Conservation (phyloP, 92 coral and sea anemone genomes). For the Paramuricea clavata region DNA sequence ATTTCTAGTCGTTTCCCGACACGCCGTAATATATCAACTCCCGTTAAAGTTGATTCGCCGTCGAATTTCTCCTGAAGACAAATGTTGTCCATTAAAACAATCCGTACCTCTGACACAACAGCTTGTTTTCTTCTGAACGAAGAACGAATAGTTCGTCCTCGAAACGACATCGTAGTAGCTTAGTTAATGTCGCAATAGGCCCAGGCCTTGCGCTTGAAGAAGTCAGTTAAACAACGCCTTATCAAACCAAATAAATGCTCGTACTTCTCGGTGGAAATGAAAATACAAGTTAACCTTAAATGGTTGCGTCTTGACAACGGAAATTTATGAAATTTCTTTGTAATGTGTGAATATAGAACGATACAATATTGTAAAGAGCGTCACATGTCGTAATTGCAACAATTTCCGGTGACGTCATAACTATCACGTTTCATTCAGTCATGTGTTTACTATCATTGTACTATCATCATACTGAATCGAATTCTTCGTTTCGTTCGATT, state of each 20-base stretch:
- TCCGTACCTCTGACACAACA: not conserved
- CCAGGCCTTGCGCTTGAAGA: not conserved
- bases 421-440: not conserved
- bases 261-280: not conserved
- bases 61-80: conserved; percentile 33
- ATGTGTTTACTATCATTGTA: not conserved
- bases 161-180: conserved; percentile 19
- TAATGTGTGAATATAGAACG: not conserved
- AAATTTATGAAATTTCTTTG: conserved; percentile 17
- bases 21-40: conserved; percentile 17
- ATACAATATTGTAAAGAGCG: no score
- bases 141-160: conserved; percentile 19
- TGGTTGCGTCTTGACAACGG: not conserved
- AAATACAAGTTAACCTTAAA: conserved; percentile 3
- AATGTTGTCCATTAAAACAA: conserved; percentile 38
- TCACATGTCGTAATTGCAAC: conserved; percentile 2
- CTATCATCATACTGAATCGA: no score
- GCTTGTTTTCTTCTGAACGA: conserved; percentile 38
- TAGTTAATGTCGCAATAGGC: not conserved
- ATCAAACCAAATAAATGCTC: not conserved
- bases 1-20: conserved; percentile 73
- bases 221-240: not conserved
- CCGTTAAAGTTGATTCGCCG: not conserved
- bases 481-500: no score
- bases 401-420: conserved; percentile 5